Conservation (phyloP, 2,888 invertebrate species). For the Rhogogaster chlorosoma region DNA sequence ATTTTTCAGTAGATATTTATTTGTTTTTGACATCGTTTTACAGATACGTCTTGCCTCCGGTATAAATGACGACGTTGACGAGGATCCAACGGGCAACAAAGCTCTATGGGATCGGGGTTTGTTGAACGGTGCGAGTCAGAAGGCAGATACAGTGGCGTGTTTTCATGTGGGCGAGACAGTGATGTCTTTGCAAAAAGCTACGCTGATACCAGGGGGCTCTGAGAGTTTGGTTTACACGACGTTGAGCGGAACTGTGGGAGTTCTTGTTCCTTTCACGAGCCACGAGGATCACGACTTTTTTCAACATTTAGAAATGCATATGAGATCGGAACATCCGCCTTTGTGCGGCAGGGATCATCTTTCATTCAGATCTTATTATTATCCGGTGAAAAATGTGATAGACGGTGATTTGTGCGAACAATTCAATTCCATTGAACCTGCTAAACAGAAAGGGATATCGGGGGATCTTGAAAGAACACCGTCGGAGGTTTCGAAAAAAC, state of each 20-base stretch:
- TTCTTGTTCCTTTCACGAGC: constrained; percentile 95
- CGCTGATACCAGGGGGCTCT: constrained; percentile 97
- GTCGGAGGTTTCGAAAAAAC: constrained; percentile 98
- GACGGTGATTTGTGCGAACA: constrained; percentile 99
- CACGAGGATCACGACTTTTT: constrained; percentile 99
- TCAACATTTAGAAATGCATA: constrained; percentile 99
- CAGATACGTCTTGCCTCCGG: constrained; percentile 90
- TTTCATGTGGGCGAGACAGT: constrained; percentile 98
- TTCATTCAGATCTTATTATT: constrained; percentile 98
- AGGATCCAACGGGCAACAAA: constrained; percentile 99
- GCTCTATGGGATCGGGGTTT: constrained; percentile 97
- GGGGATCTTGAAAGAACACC: constrained; percentile 96
- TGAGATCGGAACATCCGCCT: constrained; percentile 98
- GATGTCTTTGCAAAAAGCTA: constrained; percentile 96
- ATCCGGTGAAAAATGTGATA: constrained; percentile 98
- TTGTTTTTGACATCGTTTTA: background rate
- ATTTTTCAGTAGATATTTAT: background rate
- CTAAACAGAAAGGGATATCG: constrained; percentile 97
- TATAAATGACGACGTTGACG: constrained; percentile 98
- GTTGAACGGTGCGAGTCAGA: constrained; percentile 98
- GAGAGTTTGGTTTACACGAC: constrained; percentile 98
- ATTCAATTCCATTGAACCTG: constrained; percentile 96
- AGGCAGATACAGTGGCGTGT: constrained; percentile 94
- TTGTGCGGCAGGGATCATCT: constrained; percentile 98
- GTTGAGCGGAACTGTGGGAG: constrained; percentile 95